A percentile compares a stretch with the other conserved stretches of the same genome.
These are phyloP conservation scores for Drosophila mauritiana DNA, from an alignment of 1,140 invertebrate genomes.

Conservation along the genomic window DNA sequence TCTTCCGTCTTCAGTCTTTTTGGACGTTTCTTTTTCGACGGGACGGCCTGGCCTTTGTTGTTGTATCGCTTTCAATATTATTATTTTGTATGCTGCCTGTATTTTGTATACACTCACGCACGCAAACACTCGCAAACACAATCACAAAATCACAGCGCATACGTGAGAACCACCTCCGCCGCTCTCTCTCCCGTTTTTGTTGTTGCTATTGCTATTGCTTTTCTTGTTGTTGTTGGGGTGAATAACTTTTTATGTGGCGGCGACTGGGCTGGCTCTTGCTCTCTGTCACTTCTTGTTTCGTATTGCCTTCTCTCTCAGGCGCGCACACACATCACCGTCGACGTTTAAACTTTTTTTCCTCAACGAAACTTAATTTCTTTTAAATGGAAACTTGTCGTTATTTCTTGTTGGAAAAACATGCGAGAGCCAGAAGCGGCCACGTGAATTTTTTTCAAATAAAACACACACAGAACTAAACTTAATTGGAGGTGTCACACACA, in stretches of 20 bases:
- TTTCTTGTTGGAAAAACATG: constrained; percentile 55
- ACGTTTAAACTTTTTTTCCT: constrained; percentile 61
- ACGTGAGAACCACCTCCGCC: constrained; percentile 60
- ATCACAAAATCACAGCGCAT: constrained; percentile 67
- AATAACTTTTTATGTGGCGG: constrained; percentile 75
- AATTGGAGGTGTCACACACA: constrained; percentile 1
- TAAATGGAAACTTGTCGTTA: constrained; percentile 56
- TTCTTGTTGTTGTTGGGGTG: constrained; percentile 75
- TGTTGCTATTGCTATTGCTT: constrained; percentile 3
- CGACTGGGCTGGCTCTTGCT: constrained; percentile 67
- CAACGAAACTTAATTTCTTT: constrained; percentile 70
- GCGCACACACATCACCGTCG: constrained; percentile 3
- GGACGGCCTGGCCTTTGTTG: constrained; percentile 45
- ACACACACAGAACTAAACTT: constrained; percentile 6
- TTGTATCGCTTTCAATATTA: constrained; percentile 79
- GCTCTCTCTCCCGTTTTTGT: constrained; percentile 24
- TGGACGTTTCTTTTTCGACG: constrained; percentile 14
- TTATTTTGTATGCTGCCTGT: constrained; percentile 72
- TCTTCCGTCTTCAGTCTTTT: constrained; percentile 40
- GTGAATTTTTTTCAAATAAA: constrained; percentile 39
- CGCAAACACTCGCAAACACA: constrained; percentile 30
- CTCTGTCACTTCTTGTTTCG: constrained; percentile 45
- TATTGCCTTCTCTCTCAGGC: constrained; percentile 28
- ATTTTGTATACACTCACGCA: constrained; percentile 58
- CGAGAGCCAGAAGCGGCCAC: constrained; percentile 36